Evolutionary conservation across 1,140 invertebrate species (phyloP).

Genomic region (Orius insidiosus): DNA sequence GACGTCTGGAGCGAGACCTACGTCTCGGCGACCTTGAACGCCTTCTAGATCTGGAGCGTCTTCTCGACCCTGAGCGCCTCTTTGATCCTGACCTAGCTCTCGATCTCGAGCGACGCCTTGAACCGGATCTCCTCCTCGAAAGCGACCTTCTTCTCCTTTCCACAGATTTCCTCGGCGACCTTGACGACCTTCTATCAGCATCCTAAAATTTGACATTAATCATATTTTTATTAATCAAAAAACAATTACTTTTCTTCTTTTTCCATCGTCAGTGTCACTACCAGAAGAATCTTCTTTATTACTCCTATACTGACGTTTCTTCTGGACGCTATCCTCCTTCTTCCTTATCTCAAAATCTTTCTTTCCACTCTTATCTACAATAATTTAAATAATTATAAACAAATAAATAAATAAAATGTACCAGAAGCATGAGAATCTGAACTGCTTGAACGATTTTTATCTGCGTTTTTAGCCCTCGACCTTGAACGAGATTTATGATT

Average conservation of each 20-base stretch:
- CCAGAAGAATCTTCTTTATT: conserved; percentile 64
- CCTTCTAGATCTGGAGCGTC: conserved; percentile 29
- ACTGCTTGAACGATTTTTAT: conserved; percentile 25
- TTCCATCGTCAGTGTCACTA: conserved; percentile 29
- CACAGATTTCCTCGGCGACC: not conserved
- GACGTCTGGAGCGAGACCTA: conserved; percentile 11
- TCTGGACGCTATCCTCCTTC: conserved; percentile 61
- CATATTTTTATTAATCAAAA: conserved; percentile 11
- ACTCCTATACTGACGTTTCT: conserved; percentile 63
- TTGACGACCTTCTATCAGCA: conserved; percentile 4
- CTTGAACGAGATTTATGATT: conserved; percentile 17
- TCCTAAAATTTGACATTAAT: not conserved
- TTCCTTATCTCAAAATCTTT: conserved; percentile 52
- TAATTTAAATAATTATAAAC: conserved; percentile 5
- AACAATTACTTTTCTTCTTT: conserved; percentile 15
- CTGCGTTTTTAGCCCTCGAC: conserved; percentile 19
- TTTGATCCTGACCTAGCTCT: conserved; percentile 27
- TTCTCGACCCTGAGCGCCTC: conserved; percentile 29
- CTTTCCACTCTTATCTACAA: conserved; percentile 29
- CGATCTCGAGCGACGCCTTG: conserved; percentile 24
- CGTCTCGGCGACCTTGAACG: conserved; percentile 23
- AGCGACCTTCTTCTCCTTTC: not conserved
- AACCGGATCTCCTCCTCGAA: conserved; percentile 14
- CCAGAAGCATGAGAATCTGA: conserved; percentile 23
- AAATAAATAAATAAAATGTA: not conserved